Evolutionary conservation across 2,797 vertebrate genomes (phyloP), one percentile per base, ranked within the genome.

Genomic region (Triplophysa bombifrons): DNA sequence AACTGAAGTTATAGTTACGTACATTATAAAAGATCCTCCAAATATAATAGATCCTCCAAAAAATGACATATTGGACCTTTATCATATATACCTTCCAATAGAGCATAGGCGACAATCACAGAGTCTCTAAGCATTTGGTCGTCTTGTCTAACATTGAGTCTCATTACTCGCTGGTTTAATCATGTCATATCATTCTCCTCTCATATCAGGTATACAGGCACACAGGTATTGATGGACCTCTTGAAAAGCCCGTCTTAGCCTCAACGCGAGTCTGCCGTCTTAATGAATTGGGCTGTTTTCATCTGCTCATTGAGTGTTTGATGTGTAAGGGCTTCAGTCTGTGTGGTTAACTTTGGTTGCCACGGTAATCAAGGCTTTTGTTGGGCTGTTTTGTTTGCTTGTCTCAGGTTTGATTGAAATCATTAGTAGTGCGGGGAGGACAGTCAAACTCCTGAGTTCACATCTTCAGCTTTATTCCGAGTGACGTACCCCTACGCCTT

Each of bases 401-500:
- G 53, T 66, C 71, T 81, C 81, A 68, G 78, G 81, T 85, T 83
- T 78, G 78, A 82, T 85, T 78, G 84, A 81, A 78, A 83, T 82
- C 71, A 81, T 83, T 83, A 78, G 82, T 55, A 71, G 60, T 38
- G 77, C 68, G 78, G 77, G 73, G 71, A 80, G 74, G 80, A 79
- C 77, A 80, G 68, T 56, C 63, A 80, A 71, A 80, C 80, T 76
- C 55, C 19, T 65, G 67, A 82, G 69, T 66, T 61, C 70, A 38
- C 61, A 82, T 61, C 69, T 66, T 22, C 74, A 61, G 74, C 74
- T 64, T 74, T 63, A 30, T 71, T 71, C 38, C 3, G 44, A 27
- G 22, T 44, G 25, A 53, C 20, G 19, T 20, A 61, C 55, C 51
- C 25, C 67, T 38, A 27, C 34, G 20, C 3, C 65, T 27, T 48